Percentiles rank a stretch among this genome's conserved stretches.
phyloP scores from a whole-genome alignment of 2,113 vertebrate species.

The Bucco capensis region DNA sequence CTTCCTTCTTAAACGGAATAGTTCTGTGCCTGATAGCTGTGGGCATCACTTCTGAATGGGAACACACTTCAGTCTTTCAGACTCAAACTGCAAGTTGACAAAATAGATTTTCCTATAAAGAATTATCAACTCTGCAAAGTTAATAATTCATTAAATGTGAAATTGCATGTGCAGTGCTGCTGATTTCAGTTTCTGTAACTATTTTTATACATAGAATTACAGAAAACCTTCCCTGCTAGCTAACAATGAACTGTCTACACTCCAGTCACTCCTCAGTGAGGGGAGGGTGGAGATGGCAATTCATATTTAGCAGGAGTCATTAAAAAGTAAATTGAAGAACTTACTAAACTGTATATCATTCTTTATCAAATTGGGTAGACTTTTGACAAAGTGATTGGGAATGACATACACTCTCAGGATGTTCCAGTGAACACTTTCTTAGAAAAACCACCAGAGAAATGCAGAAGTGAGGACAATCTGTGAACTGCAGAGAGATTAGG shows the following conservation, averaged over 20 bases:
- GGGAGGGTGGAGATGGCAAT: background rate
- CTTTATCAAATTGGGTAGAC: background rate
- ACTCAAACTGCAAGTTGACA: background rate
- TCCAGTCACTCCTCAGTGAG: background rate
- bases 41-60: background rate
- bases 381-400: background rate
- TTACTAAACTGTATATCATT: background rate
- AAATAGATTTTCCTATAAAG: background rate
- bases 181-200: background rate
- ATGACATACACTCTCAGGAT: background rate
- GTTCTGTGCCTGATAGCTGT: background rate
- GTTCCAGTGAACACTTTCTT: background rate
- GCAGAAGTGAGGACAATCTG: background rate
- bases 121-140: background rate
- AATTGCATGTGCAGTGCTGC: background rate
- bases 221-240: too few relatives aligned
- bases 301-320: background rate
- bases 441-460: background rate
- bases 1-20: background rate
- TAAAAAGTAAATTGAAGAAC: background rate
- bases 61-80: background rate
- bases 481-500: background rate
- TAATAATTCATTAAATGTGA: background rate
- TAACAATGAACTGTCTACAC: too few relatives aligned
- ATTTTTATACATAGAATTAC: background rate